Evolutionary conservation across 2,113 vertebrate species (phyloP).

Genomic region (Malurus cyaneus): DNA sequence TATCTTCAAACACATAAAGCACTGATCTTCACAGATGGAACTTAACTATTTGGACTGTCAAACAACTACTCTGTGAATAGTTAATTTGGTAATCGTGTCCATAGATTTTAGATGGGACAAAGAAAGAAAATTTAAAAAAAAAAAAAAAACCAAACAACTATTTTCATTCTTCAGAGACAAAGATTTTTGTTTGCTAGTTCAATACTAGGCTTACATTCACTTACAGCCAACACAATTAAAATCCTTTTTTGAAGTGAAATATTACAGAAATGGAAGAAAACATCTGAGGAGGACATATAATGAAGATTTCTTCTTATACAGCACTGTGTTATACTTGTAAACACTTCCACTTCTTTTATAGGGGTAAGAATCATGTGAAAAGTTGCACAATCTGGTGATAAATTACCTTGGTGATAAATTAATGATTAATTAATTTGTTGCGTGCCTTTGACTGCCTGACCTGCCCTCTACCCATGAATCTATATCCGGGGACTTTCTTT

Average conservation of each 20-base stretch:
- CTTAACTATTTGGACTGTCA: background rate
- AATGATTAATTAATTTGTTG: background rate
- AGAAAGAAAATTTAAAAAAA: background rate
- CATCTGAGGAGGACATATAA: background rate
- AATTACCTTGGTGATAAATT: background rate
- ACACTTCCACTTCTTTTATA: background rate
- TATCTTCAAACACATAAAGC: slow-evolving; percentile 35
- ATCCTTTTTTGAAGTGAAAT: slow-evolving; percentile 39
- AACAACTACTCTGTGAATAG: slow-evolving; percentile 19
- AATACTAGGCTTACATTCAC: slow-evolving; percentile 74
- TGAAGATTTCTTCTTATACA: background rate
- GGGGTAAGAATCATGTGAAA: background rate
- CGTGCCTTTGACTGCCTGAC: background rate
- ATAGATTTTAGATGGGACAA: slow-evolving; percentile 65
- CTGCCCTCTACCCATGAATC: background rate
- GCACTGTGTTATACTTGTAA: background rate
- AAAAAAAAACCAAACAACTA: background rate
- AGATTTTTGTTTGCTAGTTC: slow-evolving; percentile 70
- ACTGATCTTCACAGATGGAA: slow-evolving; percentile 29
- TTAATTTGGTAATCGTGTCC: slow-evolving; percentile 54
- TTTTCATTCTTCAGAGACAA: slow-evolving; percentile 69
- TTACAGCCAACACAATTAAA: slow-evolving; percentile 68
- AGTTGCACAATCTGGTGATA: background rate
- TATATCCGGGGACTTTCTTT: background rate
- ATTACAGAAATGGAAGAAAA: slow-evolving; percentile 20